Percentiles rank a stretch among this genome's conserved stretches.
Evolutionary conservation across 1,140 invertebrate species (phyloP).

Genomic region (Drosophila athabasca): DNA sequence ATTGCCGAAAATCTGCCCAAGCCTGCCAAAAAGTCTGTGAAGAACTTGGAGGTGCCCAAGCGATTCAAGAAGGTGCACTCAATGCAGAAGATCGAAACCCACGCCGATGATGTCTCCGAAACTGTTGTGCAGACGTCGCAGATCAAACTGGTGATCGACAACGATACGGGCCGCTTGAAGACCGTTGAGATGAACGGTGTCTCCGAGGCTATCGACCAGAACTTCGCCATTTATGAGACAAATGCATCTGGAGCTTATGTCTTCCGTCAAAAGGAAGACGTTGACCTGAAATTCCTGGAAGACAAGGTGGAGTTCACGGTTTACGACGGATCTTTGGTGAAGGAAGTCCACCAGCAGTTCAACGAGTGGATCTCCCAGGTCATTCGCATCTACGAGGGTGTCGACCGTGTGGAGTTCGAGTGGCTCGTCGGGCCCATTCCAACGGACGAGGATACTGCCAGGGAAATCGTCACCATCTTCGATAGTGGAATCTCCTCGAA

Average conservation of each 20-base stretch:
- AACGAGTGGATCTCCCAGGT: conserved; percentile 92
- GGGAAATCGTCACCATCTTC: conserved; percentile 92
- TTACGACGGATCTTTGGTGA: conserved; percentile 88
- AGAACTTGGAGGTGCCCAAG: background rate
- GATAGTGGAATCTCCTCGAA: conserved; percentile 87
- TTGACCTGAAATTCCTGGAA: too few relatives aligned
- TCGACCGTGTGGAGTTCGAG: conserved; percentile 91
- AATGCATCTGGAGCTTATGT: conserved; percentile 94
- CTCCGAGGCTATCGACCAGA: conserved; percentile 85
- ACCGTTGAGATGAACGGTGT: conserved; percentile 85
- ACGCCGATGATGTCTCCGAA: conserved; percentile 29
- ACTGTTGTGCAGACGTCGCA: conserved; percentile 56
- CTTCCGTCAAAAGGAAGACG: too few relatives aligned
- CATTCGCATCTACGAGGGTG: conserved; percentile 89
- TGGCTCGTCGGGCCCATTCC: conserved; percentile 98
- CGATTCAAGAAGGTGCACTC: background rate
- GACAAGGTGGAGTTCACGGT: conserved; percentile 84
- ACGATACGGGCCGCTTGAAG: conserved; percentile 84
- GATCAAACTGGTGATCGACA: conserved; percentile 52
- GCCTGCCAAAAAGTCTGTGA: background rate
- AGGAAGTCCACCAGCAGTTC: conserved; percentile 92
- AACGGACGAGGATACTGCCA: conserved; percentile 89
- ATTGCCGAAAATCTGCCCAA: background rate
- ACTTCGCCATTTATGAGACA: conserved; percentile 90
- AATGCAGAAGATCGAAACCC: conserved; percentile 2